Evolutionary conservation across 1,140 invertebrate genomes (phyloP).

Genomic region (Eufriesea mexicana): DNA sequence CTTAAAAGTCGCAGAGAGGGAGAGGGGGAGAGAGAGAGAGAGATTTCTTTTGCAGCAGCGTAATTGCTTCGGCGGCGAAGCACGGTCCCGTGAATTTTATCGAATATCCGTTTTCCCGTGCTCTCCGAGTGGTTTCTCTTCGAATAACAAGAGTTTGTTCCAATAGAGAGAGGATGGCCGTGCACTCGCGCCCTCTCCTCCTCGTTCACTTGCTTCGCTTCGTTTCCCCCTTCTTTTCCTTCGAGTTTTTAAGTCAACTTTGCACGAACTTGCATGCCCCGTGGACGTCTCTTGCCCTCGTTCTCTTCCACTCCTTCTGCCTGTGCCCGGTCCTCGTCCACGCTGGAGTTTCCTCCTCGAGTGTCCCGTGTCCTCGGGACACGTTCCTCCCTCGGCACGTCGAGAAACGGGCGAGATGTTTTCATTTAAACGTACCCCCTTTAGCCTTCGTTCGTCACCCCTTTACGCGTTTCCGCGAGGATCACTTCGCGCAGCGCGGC

Average conservation of each 20-base stretch:
- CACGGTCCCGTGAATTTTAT: slow-evolving; percentile 26
- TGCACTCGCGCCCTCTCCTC: background rate
- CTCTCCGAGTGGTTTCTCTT: slow-evolving; percentile 38
- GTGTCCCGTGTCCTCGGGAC: slow-evolving; percentile 25
- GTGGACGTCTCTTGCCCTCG: slow-evolving; percentile 38
- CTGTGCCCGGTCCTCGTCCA: background rate
- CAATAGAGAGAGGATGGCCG: background rate
- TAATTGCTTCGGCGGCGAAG: slow-evolving; percentile 11
- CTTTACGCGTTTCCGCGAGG: slow-evolving; percentile 38
- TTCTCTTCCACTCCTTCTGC: slow-evolving; percentile 17
- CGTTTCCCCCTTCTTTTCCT: slow-evolving; percentile 18
- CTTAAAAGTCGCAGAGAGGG: background rate
- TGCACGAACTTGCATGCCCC: slow-evolving; percentile 48
- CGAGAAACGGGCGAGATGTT: slow-evolving; percentile 39
- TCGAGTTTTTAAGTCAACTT: slow-evolving; percentile 66
- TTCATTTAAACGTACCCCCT: slow-evolving; percentile 49
- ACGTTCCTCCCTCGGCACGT: slow-evolving; percentile 2
- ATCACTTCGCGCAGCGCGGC: slow-evolving; percentile 58
- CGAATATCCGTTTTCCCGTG: slow-evolving; percentile 18
- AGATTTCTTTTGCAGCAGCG: background rate
- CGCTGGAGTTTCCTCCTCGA: slow-evolving; percentile 29
- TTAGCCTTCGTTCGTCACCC: background rate
- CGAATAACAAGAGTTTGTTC: slow-evolving; percentile 39
- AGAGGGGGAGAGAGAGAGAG: background rate
- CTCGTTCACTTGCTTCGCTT: slow-evolving; percentile 12